Evolutionary conservation across 2,113 vertebrate genomes (phyloP).

Genomic region (Pedetes capensis): DNA sequence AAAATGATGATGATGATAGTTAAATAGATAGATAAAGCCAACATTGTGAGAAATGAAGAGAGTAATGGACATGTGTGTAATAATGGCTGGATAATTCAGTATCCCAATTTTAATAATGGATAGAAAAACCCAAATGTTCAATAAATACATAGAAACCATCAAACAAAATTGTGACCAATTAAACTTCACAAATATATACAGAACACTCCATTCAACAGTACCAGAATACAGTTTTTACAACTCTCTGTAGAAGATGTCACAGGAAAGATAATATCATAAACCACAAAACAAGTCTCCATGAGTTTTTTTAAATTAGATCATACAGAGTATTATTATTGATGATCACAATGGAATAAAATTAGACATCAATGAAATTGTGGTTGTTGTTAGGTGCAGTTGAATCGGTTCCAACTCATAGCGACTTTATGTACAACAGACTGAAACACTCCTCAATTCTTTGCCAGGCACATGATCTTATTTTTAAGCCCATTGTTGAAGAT

Average conservation of each 20-base stretch:
- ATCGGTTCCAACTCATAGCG: too few relatives aligned
- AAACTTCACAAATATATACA: background rate
- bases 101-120: background rate
- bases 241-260: background rate
- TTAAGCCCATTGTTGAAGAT: too few relatives aligned
- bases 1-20: background rate
- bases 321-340: background rate
- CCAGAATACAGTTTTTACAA: background rate
- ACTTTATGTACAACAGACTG: too few relatives aligned
- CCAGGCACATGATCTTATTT: too few relatives aligned
- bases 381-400: too few relatives aligned
- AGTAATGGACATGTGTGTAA: background rate
- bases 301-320: background rate
- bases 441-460: too few relatives aligned
- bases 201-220: background rate
- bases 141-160: background rate
- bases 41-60: background rate
- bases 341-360: background rate
- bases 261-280: background rate
- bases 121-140: background rate
- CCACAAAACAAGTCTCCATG: background rate
- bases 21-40: background rate
- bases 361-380: background rate
- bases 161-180: background rate
- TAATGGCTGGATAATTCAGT: background rate